Evolutionary conservation across 2,888 invertebrate genomes (phyloP).

Genomic region (Drosophila fulvimacula): DNA sequence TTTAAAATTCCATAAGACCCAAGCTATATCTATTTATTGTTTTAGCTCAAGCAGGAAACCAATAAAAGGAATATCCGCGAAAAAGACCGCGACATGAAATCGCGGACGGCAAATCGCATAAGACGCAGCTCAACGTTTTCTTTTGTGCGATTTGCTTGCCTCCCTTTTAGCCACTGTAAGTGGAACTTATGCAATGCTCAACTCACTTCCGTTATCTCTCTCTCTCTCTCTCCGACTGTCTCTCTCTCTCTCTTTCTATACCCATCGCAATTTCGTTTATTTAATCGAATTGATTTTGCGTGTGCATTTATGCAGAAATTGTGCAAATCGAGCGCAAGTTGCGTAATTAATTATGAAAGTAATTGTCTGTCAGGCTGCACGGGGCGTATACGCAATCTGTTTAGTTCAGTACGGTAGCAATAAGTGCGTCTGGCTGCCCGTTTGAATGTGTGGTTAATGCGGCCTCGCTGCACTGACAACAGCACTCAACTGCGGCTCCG

Average conservation of each 20-base stretch:
- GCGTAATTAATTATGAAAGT: conserved; percentile 62
- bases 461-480: conserved; percentile 16
- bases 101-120: conserved; percentile 1
- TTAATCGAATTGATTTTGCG: conserved; percentile 45
- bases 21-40: not conserved
- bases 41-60: not conserved
- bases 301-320: conserved; percentile 51
- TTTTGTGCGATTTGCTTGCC: conserved; percentile 5
- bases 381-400: conserved; percentile 47
- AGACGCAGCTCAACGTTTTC: conserved; percentile 2
- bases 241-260: not conserved
- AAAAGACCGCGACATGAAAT: not conserved
- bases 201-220: not conserved
- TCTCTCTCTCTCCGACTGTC: not conserved
- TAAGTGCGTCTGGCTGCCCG: not conserved
- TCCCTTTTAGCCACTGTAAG: not conserved
- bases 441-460: conserved; percentile 11
- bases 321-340: conserved; percentile 45
- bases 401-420: not conserved
- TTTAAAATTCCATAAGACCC: not conserved
- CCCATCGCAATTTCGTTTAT: not conserved
- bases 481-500: conserved; percentile 14
- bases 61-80: not conserved
- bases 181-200: conserved; percentile 32
- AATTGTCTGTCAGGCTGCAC: conserved; percentile 11